A percentile compares a stretch with the other conserved stretches of the same genome.
phyloP scores from a whole-genome alignment of 2,113 vertebrate species.

The Felis catus region F.catus_Fca126_mat1.0 CM031425.1:28510001-28510500 shows the following conservation, averaged over 20 bases:
- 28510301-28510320: neutral
- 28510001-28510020: slow-evolving; percentile 71
- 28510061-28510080: slow-evolving; percentile 95
- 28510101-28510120: slow-evolving; percentile 91
- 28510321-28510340: neutral
- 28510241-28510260: neutral
- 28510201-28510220: slow-evolving; percentile 69
- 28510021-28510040: slow-evolving; percentile 80
- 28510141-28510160: neutral
- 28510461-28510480: slow-evolving; percentile 90
- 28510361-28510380: neutral
- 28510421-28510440: neutral
- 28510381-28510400: neutral
- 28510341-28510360: neutral
- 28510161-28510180: neutral
- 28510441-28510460: slow-evolving; percentile 52
- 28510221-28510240: slow-evolving; percentile 41
- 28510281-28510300: neutral
- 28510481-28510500: slow-evolving; percentile 94
- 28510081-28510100: slow-evolving; percentile 95
- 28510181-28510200: slow-evolving; percentile 66
- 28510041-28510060: slow-evolving; percentile 91
- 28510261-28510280: neutral
- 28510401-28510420: neutral
- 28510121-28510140: slow-evolving; percentile 73